Evolutionary conservation across 53 echinoderm and acorn worm genomes (phyloP).

Genomic region (Luidia sarsii): DNA sequence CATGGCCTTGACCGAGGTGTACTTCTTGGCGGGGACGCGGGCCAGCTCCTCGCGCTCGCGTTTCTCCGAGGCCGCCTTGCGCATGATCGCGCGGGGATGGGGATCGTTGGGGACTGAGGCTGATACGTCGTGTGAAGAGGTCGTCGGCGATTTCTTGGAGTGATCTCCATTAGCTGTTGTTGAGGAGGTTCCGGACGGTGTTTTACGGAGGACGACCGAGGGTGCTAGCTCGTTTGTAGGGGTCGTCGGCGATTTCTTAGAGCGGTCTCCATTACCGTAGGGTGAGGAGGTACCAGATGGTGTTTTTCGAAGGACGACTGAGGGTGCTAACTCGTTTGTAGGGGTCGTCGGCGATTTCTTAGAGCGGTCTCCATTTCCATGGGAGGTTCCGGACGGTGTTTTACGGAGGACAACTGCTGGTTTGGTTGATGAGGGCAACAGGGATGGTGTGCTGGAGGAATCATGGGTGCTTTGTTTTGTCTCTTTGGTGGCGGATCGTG

Average conservation of each 20-base stretch:
- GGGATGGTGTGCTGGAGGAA: neutral
- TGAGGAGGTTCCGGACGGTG: slow-evolving; percentile 1
- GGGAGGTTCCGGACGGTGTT: neutral
- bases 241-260: too few relatives aligned
- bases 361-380: too few relatives aligned
- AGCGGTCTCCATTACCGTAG: too few relatives aligned
- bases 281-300: too few relatives aligned
- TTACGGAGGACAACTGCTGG: neutral
- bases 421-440: too few relatives aligned
- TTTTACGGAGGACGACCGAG: too few relatives aligned
- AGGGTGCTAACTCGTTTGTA: too few relatives aligned
- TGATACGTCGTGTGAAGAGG: too few relatives aligned
- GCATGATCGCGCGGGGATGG: slow-evolving; percentile 23
- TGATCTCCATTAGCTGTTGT: neutral
- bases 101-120: too few relatives aligned
- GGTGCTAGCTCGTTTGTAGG: too few relatives aligned
- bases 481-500: neutral
- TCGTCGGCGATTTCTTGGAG: neutral
- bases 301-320: too few relatives aligned
- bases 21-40: slow-evolving; percentile 38
- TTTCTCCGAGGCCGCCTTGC: slow-evolving; percentile 79
- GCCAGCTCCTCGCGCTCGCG: slow-evolving; percentile 62
- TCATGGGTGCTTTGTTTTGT: neutral
- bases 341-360: too few relatives aligned
- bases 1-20: slow-evolving; percentile 32